Base-by-base conservation (phyloP, 2,113 vertebrate genomes). In the Gobio gobio region DNA sequence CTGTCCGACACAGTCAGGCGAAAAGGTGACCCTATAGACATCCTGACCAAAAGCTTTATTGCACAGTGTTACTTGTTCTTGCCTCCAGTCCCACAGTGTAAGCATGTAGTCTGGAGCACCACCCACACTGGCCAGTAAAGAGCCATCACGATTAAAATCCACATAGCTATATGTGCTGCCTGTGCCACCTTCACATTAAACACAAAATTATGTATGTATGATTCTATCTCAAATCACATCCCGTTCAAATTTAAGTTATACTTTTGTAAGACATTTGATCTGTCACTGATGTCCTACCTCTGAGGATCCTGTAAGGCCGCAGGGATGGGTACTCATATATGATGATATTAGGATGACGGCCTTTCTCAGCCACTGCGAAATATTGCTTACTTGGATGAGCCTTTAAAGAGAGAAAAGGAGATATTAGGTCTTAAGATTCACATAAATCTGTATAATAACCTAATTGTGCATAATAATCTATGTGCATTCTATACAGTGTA, bases 21-120 rank as follows among this genome's bases (percentile, higher is more conserved):
- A 98, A 93, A 99, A 99, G 33, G 94, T 96, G 88, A 98, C 94
- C 59, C 92, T 92, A 91, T 95, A 98, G 76, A 99, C 92, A n/a
- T 98, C 97, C 91, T 97, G 96, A 45, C 96, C 95, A 90, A 96
- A 95, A 45, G 97, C 97, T 92, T 97, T 98, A 83, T 93, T 95
- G 85, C 95, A 95, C 88, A 97, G 86, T 75, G 94, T 81, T 85
- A 96, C 95, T 83, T 95, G 92, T 88, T 99, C 97, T 86, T 96
- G 92, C 85, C 89, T 96, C 98, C 98, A 99, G 45, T 96, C 93
- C 98, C 98, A 99, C 72, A 99, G 90, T 1, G 96, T 98, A 88
- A 99, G 85, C 88, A 94, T 97, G 85, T 95, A 96, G 90, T 99
- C 97, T 1, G 97, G 96, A 16, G 89, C 90, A 56, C 94, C 88